These are phyloP conservation scores for Amphibalanus amphitrite DNA, from an alignment of 1,140 invertebrate species.

Conservation along the genomic window DNA sequence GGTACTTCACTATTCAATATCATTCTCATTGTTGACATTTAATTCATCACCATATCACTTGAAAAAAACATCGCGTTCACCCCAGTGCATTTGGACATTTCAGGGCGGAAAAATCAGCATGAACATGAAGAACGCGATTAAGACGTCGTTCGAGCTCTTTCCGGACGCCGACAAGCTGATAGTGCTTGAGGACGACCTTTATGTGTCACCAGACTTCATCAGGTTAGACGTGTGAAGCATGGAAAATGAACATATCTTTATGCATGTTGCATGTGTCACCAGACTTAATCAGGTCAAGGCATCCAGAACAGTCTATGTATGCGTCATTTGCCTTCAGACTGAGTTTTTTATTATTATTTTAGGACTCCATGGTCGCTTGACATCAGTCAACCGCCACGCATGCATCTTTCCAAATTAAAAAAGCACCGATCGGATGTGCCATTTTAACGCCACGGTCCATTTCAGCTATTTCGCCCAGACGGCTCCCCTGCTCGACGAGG, in stretches of 20 bases:
- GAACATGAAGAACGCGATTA: conserved; percentile 15
- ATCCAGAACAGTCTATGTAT: background rate
- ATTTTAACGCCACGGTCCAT: background rate
- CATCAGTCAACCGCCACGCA: background rate
- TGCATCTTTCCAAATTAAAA: too few relatives aligned
- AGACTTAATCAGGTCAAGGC: background rate
- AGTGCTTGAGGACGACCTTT: conserved; percentile 15
- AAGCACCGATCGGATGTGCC: too few relatives aligned
- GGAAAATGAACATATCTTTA: too few relatives aligned
- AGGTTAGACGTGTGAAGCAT: conserved; percentile 13
- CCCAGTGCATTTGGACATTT: too few relatives aligned
- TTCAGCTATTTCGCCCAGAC: conserved; percentile 17
- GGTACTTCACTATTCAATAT: too few relatives aligned
- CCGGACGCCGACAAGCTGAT: conserved; percentile 12
- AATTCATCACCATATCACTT: too few relatives aligned
- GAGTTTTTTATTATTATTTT: background rate
- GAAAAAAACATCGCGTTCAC: too few relatives aligned
- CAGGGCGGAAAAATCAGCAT: conserved; percentile 11
- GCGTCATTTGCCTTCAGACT: background rate
- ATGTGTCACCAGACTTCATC: conserved; percentile 15
- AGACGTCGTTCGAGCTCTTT: conserved; percentile 11
- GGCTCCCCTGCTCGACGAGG: conserved; percentile 13
- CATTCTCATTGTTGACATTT: too few relatives aligned
- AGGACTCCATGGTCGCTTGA: background rate
- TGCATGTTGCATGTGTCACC: background rate